phyloP scores from a whole-genome alignment of 2,113 vertebrate species.

The Hiodon tergisus region DNA sequence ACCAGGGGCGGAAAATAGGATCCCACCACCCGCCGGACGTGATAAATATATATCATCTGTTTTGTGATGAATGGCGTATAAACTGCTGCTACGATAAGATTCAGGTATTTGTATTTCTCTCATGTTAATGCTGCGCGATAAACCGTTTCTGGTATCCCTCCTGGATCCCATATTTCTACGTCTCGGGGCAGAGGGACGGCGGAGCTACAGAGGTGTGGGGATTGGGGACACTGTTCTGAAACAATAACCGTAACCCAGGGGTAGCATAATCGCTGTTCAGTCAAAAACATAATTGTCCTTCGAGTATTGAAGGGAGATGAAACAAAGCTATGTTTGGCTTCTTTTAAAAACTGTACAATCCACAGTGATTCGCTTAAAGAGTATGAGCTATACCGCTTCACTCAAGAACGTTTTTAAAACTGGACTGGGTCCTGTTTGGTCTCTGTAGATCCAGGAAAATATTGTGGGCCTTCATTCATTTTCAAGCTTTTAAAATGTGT shows the following conservation, averaged over 20 bases:
- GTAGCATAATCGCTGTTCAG: neutral
- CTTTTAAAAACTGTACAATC: neutral
- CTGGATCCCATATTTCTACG: constrained; percentile 75
- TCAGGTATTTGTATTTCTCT: constrained; percentile 94
- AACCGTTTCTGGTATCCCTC: constrained; percentile 75
- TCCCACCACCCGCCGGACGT: constrained; percentile 80
- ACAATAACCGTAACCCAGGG: constrained; percentile 55
- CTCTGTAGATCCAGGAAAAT: neutral
- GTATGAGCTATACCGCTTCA: neutral
- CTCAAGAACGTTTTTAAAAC: neutral
- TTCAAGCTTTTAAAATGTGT: neutral
- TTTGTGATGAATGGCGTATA: constrained; percentile 96
- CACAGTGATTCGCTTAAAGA: neutral
- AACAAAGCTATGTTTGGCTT: neutral
- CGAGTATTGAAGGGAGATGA: neutral
- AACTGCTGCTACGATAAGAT: constrained; percentile 91
- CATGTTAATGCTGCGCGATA: constrained; percentile 93
- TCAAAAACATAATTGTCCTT: no score
- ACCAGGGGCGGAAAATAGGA: constrained; percentile 75
- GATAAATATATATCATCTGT: constrained; percentile 88
- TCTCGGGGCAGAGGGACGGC: constrained; percentile 43
- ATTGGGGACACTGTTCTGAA: constrained; percentile 51
- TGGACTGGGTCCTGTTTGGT: no score
- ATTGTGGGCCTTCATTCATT: constrained; percentile 6
- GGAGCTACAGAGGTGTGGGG: constrained; percentile 33